A percentile compares a stretch with the other conserved stretches of the same genome.
phyloP scores from a whole-genome alignment of 2,113 vertebrate species.

The Sisor rabdophorus region DNA sequence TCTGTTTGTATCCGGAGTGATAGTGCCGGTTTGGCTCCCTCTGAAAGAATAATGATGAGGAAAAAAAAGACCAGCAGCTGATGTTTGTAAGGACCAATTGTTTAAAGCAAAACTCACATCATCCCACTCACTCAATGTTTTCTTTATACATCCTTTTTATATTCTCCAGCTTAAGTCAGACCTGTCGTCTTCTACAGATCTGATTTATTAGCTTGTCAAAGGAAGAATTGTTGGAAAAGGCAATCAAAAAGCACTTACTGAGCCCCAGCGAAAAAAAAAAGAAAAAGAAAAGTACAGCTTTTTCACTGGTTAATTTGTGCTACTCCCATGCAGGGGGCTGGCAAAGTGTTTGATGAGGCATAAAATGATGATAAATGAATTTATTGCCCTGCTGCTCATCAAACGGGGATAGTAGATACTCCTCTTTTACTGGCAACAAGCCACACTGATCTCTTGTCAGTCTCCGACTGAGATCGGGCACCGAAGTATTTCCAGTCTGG shows the following conservation, averaged over 20 bases:
- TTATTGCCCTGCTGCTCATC: conserved; percentile 97
- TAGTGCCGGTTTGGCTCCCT: neutral
- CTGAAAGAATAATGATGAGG: neutral
- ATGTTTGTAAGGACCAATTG: conserved; percentile 59
- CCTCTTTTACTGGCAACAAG: conserved; percentile 70
- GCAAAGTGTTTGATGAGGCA: conserved; percentile 99
- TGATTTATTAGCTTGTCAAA: conserved; percentile 99
- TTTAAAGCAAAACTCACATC: conserved; percentile 58
- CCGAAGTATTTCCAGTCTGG: conserved; percentile 67
- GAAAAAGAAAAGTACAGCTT: conserved; percentile 89
- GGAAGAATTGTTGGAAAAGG: conserved; percentile 93
- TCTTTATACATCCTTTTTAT: conserved; percentile 67
- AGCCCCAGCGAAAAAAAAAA: conserved; percentile 97
- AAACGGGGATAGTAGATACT: conserved; percentile 87
- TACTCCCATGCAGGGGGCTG: conserved; percentile 97
- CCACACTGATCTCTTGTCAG: conserved; percentile 63
- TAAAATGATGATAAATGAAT: conserved; percentile 99
- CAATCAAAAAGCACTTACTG: conserved; percentile 99
- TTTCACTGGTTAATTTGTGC: conserved; percentile 99
- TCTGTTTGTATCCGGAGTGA: neutral
- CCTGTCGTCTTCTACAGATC: conserved; percentile 75
- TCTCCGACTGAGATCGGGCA: conserved; percentile 69
- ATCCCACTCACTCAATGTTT: conserved; percentile 58
- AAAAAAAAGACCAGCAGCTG: conserved; percentile 1
- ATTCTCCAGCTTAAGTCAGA: conserved; percentile 77